phyloP scores from a whole-genome alignment of 2,888 invertebrate genomes.

The Lumbricus terrestris region DNA sequence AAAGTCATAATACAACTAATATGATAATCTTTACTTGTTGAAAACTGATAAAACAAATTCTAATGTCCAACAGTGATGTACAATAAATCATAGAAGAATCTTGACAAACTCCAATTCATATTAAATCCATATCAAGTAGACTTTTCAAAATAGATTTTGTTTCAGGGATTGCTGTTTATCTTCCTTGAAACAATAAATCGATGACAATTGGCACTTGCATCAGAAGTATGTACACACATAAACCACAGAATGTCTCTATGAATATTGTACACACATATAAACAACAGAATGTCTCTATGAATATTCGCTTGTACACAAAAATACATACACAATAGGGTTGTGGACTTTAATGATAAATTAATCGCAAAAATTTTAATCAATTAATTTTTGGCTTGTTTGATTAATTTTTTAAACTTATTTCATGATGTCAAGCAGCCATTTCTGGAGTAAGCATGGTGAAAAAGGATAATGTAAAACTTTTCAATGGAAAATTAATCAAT shows the following conservation, averaged over 20 bases:
- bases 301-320: too few relatives aligned
- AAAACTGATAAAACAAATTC: background rate
- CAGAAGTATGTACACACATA: background rate
- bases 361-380: too few relatives aligned
- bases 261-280: background rate
- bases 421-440: too few relatives aligned
- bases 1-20: too few relatives aligned
- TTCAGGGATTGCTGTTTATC: background rate
- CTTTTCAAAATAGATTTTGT: background rate
- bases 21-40: background rate
- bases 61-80: background rate
- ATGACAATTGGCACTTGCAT: background rate
- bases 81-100: background rate
- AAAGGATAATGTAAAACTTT: too few relatives aligned
- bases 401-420: too few relatives aligned
- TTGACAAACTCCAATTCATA: too few relatives aligned
- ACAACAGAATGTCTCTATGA: background rate
- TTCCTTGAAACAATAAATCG: background rate
- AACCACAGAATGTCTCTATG: background rate
- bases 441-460: too few relatives aligned
- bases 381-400: too few relatives aligned
- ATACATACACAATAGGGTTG: too few relatives aligned
- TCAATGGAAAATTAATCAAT: too few relatives aligned
- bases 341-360: too few relatives aligned
- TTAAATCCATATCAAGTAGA: background rate